Evolutionary conservation across 2,113 vertebrate genomes (phyloP), one percentile per base, ranked within the genome.

Genomic region (Platanista minor): DNA sequence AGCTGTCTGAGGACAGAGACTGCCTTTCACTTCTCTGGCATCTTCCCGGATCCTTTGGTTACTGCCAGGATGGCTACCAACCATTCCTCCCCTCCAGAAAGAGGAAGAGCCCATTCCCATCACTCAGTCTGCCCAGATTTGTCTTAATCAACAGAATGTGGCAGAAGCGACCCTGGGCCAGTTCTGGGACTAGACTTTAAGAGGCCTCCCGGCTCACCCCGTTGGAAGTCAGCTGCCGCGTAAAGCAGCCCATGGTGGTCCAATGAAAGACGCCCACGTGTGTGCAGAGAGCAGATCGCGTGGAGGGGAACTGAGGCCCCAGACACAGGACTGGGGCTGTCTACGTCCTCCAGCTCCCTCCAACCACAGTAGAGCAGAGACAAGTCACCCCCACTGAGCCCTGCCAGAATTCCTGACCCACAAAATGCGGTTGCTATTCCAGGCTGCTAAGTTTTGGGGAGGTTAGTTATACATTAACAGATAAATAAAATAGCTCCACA

Each of bases 191-290:
- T 6, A 15, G 52, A 78, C 9, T n/a, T 46, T 13, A 13, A 8
- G 69, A 31, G 61, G 66, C 33, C 33, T 36, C 4, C 1, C 3
- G 12, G 72, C 41, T 62, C 31, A 23, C 43, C 43, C 43, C 61
- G 7, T 15, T 25, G 62, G 66, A 92, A 33, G 80, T 20, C 57
- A 74, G 87, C 31, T 2, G 17, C 39, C 69, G 67, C 0, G 2
- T 17, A 20, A 0, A 43, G 31, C 54, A 59, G 69, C 71, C 39
- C 69, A 59, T 57, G 75, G 27, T 72, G 21, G 59, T 23, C 62
- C n/a, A 33, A 0, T 5, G 29, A 54, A 18, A 13, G 49, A 15
- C 0, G 29, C 49, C 29, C 23, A 13, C 0, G 14, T 8, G 4
- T 3, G 25, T 9, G 41, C 36, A 66, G 59, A 49, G 23, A n/a